These are phyloP conservation scores for Lepidurus apus DNA, from an alignment of 1,140 invertebrate species.

Conservation along the genomic window DNA sequence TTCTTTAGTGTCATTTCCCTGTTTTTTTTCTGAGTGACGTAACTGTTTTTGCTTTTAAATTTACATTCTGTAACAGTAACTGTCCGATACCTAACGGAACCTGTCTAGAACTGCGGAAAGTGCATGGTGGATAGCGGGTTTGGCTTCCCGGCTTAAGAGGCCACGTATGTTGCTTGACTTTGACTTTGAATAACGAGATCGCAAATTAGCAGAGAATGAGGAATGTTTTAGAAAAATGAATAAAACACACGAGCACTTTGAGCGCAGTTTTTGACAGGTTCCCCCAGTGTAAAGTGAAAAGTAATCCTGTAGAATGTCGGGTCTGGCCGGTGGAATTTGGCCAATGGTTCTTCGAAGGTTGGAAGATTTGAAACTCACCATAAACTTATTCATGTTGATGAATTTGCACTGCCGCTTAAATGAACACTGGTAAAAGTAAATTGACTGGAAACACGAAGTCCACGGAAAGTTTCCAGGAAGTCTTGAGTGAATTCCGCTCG, in stretches of 20 bases:
- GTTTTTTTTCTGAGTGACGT: too few species aligned
- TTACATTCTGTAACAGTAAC: too few species aligned
- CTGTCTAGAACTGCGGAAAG: too few species aligned
- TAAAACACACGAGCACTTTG: background rate
- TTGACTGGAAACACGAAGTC: slow-evolving; percentile 6
- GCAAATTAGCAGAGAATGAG: background rate
- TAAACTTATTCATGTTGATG: slow-evolving; percentile 19
- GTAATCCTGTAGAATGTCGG: background rate
- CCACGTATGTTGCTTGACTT: too few species aligned
- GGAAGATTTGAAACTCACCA: background rate
- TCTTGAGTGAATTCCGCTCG: slow-evolving; percentile 14
- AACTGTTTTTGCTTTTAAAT: too few species aligned
- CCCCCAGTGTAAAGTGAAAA: background rate
- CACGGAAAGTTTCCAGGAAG: background rate
- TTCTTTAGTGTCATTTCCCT: too few species aligned
- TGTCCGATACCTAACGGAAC: too few species aligned
- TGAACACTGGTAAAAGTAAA: slow-evolving; percentile 10
- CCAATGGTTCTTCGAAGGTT: background rate
- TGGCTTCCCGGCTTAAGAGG: too few species aligned
- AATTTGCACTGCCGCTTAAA: background rate
- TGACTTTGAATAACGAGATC: background rate
- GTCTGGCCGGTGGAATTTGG: background rate
- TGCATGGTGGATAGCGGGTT: too few species aligned
- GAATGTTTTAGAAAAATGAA: background rate
- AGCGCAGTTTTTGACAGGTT: background rate